Evolutionary conservation across 92 coral and sea anemone genomes (phyloP), one percentile per base, ranked within the genome.

Genomic region (Actinernus sp.): DNA sequence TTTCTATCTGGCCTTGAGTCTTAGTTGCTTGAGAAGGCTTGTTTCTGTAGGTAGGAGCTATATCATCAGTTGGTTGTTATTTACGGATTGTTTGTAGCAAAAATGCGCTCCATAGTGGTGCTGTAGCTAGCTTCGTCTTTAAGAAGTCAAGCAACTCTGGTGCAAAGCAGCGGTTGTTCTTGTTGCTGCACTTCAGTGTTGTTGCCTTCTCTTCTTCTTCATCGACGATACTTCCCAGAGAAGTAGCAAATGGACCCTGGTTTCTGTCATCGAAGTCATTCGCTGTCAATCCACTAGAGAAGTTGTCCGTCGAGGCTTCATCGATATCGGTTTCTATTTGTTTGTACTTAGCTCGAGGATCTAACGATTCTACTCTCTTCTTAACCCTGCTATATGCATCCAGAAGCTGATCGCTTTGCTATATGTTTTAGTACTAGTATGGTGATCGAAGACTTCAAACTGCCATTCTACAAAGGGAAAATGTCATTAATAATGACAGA

Each of bases 1-100:
- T 59, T 53, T 76, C 77, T 0, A 65, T 67, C 19, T 72, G 47
- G 31, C 84, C 84, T 43, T 63, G 73, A 1, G 82, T 62, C 41
- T 34, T 34, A 34, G 14, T 14, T 6, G 14, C 6, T 6, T 6
- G 41, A 34, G 14, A 34, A 14, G 41, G n/a, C n/a, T 14, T 36
- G 7, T 36, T 36, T 36, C 41, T 36, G 41, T 7, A 14, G 41
- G 14, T 14, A 36, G 41, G 41, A 36, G 14, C 41, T 7, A 7
- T 7, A 14, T 14, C 14, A 7, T 7, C 14, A 36, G 14, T 36
- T 7, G 41, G 41, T 14, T 36, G 41, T 36, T 36, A 7, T 14
- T 14, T 36, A 36, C 14, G 14, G 8, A 36, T 7, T 36, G 41
- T 66, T 19, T 51, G 25, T 22, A 66, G 58, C 3, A 64, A 27